Conservation (phyloP, 2,797 vertebrate species). For the Hemitrygon akajei region DNA sequence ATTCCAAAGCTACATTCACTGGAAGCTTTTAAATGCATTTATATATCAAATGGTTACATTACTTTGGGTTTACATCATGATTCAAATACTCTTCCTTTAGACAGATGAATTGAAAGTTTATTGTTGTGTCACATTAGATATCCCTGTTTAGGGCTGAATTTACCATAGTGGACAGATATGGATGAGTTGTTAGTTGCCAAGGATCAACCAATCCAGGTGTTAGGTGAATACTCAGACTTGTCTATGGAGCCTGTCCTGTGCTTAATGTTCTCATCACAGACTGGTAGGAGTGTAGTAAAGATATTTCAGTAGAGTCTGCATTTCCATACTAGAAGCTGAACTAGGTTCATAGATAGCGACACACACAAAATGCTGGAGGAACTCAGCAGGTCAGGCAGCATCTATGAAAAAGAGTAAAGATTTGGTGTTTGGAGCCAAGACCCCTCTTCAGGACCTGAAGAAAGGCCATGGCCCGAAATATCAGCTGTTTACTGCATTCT, state of each 20-base stretch:
- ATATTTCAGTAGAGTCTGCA: not conserved
- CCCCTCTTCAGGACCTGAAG: no score
- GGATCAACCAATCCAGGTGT: no score
- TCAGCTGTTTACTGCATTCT: no score
- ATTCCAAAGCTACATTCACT: not conserved
- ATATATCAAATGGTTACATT: not conserved
- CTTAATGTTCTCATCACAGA: not conserved
- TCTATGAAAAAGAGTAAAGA: no score
- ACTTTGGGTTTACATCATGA: not conserved
- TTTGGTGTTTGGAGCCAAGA: no score
- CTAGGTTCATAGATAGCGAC: not conserved
- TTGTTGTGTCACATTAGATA: not conserved
- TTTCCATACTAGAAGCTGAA: not conserved
- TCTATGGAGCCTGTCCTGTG: not conserved
- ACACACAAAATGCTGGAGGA: no score
- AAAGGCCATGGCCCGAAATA: no score
- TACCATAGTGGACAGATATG: not conserved
- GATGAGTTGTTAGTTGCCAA: not conserved
- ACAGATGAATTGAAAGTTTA: not conserved
- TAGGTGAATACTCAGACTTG: not conserved
- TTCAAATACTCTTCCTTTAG: not conserved
- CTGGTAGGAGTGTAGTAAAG: not conserved
- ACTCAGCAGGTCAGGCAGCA: no score
- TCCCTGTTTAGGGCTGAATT: no score
- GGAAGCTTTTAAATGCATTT: slow-evolving; percentile 19